Evolutionary conservation across 1,140 invertebrate species (phyloP).

Genomic region (Sycobia sp.): DNA sequence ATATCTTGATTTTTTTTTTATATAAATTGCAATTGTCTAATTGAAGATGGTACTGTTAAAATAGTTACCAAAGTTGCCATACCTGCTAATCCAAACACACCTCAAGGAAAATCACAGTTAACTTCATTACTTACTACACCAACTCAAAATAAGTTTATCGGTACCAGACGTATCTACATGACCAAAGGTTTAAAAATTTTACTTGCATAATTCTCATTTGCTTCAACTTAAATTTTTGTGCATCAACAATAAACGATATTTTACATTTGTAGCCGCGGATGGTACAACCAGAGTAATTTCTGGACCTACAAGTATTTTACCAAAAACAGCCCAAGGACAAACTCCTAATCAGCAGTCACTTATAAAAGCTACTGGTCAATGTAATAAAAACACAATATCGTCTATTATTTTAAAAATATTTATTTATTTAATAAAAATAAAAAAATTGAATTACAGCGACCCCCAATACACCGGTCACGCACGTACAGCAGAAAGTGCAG

Average conservation of each 20-base stretch:
- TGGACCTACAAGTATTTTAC: slow-evolving; percentile 63
- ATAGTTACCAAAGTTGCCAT: slow-evolving; percentile 68
- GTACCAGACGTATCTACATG: slow-evolving; percentile 77
- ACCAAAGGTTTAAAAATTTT: slow-evolving; percentile 72
- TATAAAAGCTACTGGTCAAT: slow-evolving; percentile 53
- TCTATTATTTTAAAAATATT: too few species aligned
- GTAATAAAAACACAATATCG: slow-evolving; percentile 33
- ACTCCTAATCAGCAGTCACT: slow-evolving; percentile 56
- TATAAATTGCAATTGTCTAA: slow-evolving; percentile 32
- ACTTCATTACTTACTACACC: slow-evolving; percentile 72
- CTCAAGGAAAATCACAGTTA: slow-evolving; percentile 69
- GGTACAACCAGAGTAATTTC: slow-evolving; percentile 77
- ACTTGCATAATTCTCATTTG: slow-evolving; percentile 8
- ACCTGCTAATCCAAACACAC: slow-evolving; percentile 62
- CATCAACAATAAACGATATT: slow-evolving; percentile 21
- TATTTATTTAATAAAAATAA: too few species aligned
- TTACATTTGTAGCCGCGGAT: slow-evolving; percentile 64
- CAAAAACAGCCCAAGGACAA: slow-evolving; percentile 56
- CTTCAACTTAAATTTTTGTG: background rate
- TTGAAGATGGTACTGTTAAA: slow-evolving; percentile 66
- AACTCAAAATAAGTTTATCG: slow-evolving; percentile 70
- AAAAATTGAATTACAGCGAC: slow-evolving; percentile 5
- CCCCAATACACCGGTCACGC: slow-evolving; percentile 32
- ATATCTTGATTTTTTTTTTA: background rate
- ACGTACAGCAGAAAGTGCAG: slow-evolving; percentile 79